Percentiles rank a stretch among this genome's conserved stretches.
phyloP scores from a whole-genome alignment of 2,113 vertebrate genomes.

The Telmatochromis bifrenatus region DNA sequence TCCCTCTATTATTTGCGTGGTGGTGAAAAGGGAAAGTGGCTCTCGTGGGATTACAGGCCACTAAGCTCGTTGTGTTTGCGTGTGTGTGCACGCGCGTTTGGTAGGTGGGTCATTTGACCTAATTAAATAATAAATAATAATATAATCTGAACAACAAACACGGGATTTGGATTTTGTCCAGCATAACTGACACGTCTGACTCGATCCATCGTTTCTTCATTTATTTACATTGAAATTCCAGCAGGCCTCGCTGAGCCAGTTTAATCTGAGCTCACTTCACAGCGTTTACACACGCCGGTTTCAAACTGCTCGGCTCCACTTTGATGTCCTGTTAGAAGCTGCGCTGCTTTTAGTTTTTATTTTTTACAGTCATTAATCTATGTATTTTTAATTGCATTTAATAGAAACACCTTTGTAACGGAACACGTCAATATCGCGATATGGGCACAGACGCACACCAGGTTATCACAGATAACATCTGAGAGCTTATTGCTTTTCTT shows the following conservation, averaged over 20 bases:
- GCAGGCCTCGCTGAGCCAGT: background rate
- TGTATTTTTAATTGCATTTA: background rate
- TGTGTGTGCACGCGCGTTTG: background rate
- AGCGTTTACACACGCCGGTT: background rate
- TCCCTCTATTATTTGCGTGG: slow-evolving; percentile 6
- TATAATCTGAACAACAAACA: slow-evolving; percentile 45
- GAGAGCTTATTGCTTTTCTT: background rate
- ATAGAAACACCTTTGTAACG: background rate
- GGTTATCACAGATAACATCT: slow-evolving; percentile 55
- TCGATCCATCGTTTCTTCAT: background rate
- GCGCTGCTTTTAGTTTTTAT: background rate
- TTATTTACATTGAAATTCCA: background rate
- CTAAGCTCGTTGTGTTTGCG: slow-evolving; percentile 23
- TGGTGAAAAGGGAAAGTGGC: slow-evolving; percentile 61
- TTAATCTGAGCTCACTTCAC: background rate
- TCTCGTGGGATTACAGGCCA: slow-evolving; percentile 43
- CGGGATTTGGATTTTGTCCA: background rate
- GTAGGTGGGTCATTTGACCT: slow-evolving; percentile 48
- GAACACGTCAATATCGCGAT: background rate
- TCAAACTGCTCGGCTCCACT: background rate
- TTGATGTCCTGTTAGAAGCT: background rate
- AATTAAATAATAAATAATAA: slow-evolving; percentile 25
- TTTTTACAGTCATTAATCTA: background rate
- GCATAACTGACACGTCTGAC: background rate
- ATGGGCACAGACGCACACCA: background rate